These are phyloP conservation scores for Scolopax mira DNA, from an alignment of 2,113 vertebrate species.

Conservation along the genomic window DNA sequence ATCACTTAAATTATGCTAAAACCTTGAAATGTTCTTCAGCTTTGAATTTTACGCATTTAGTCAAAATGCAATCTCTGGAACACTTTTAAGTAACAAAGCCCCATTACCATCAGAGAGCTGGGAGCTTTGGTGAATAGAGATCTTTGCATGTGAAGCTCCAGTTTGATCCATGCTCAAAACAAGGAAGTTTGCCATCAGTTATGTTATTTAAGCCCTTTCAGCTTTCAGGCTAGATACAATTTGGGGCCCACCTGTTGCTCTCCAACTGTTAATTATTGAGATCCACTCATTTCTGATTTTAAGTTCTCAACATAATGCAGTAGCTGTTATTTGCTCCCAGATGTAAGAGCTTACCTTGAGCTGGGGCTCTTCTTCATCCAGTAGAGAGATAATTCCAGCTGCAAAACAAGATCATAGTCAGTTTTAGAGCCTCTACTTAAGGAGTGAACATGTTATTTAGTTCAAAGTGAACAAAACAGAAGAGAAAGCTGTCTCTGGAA, in stretches of 20 bases:
- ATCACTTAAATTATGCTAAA: neutral
- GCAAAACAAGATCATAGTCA: conserved; percentile 49
- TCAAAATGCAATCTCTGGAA: neutral
- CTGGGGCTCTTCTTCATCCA: conserved; percentile 98
- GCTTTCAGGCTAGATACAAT: neutral
- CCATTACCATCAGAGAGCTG: neutral
- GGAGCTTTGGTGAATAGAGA: neutral
- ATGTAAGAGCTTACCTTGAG: conserved; percentile 85
- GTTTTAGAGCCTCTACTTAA: neutral
- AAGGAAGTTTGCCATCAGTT: neutral
- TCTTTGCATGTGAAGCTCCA: neutral
- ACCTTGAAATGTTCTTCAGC: neutral
- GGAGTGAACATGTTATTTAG: neutral
- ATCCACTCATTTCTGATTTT: neutral
- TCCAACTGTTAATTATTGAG: neutral
- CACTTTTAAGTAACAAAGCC: neutral
- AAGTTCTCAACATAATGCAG: neutral
- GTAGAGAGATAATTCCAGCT: conserved; percentile 99
- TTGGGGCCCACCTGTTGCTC: neutral
- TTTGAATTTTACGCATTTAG: neutral
- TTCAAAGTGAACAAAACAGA: neutral
- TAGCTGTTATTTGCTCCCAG: neutral
- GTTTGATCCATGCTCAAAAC: neutral
- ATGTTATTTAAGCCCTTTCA: neutral
- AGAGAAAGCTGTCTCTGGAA: neutral